Evolutionary conservation across 2,113 vertebrate genomes (phyloP).

Genomic region (Oryzias javanicus): DNA sequence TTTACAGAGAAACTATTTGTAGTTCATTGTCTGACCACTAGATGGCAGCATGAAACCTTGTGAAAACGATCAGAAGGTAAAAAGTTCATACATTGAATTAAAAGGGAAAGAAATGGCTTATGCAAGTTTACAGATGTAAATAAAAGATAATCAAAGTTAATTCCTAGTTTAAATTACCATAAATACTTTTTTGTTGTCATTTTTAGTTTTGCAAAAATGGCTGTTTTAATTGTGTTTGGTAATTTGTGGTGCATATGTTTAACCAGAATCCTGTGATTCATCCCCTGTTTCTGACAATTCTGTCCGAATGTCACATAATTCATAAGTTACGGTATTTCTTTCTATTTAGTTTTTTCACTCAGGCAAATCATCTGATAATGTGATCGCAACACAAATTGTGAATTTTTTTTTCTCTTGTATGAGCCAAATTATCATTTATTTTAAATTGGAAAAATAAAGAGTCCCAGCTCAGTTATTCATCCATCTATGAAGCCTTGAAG

Average conservation of each 20-base stretch:
- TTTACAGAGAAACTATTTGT: slow-evolving; percentile 18
- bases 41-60: slow-evolving; percentile 46
- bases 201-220: no score
- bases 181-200: no score
- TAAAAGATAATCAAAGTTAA: no score
- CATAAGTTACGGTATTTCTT: background rate
- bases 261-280: slow-evolving; percentile 10
- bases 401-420: background rate
- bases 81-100: background rate
- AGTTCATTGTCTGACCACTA: slow-evolving; percentile 52
- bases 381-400: no score
- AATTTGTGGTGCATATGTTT: background rate
- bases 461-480: no score
- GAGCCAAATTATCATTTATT: background rate
- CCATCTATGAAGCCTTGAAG: no score
- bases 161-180: no score
- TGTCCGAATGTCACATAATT: slow-evolving; percentile 28
- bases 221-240: no score
- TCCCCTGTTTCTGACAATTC: slow-evolving; percentile 5
- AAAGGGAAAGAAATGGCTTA: slow-evolving; percentile 19
- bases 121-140: no score
- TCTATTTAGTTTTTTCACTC: background rate
- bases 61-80: background rate
- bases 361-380: slow-evolving; percentile 2
- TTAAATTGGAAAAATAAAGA: no score